Evolutionary conservation across 2,888 invertebrate species (phyloP).

Genomic region (Drosophila ustulata): DNA sequence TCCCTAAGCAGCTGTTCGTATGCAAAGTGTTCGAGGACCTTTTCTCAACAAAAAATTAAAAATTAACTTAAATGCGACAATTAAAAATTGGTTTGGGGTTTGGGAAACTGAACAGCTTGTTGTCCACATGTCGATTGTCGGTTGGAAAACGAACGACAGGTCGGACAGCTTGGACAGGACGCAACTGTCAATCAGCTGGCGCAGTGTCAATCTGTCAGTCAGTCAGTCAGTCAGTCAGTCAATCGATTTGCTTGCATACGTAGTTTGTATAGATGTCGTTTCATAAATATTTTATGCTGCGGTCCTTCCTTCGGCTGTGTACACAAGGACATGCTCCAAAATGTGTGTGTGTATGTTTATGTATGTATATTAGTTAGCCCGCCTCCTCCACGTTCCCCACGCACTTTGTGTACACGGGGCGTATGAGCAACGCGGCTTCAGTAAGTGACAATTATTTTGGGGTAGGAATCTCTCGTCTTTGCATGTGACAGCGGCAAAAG

Average conservation of each 20-base stretch:
- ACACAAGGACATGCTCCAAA: conserved; percentile 1
- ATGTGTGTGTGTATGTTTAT: neutral
- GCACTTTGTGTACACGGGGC: conserved; percentile 13
- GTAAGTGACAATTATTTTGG: conserved; percentile 77
- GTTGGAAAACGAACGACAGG: neutral
- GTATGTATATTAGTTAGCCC: conserved; percentile 19
- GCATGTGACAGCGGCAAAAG: conserved; percentile 7
- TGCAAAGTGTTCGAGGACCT: conserved; percentile 29
- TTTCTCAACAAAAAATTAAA: conserved; percentile 55
- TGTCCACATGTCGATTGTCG: conserved; percentile 10
- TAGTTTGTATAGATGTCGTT: conserved; percentile 45
- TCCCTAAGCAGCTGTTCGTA: conserved; percentile 45
- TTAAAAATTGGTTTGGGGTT: conserved; percentile 44
- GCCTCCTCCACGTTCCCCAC: neutral
- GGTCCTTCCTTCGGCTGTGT: conserved; percentile 20
- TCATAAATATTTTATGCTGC: conserved; percentile 64
- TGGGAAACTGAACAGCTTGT: conserved; percentile 37
- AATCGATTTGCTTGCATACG: conserved; percentile 64
- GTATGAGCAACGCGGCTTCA: conserved; percentile 31
- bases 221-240: conserved; percentile 44
- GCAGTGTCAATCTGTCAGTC: conserved; percentile 13
- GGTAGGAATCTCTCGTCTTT: conserved; percentile 40
- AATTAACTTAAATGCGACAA: conserved; percentile 64
- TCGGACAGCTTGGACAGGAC: neutral
- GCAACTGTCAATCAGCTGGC: conserved; percentile 42